These are phyloP conservation scores for Polydrusus cervinus DNA, from an alignment of 2,888 invertebrate genomes.

Conservation along the genomic window DNA sequence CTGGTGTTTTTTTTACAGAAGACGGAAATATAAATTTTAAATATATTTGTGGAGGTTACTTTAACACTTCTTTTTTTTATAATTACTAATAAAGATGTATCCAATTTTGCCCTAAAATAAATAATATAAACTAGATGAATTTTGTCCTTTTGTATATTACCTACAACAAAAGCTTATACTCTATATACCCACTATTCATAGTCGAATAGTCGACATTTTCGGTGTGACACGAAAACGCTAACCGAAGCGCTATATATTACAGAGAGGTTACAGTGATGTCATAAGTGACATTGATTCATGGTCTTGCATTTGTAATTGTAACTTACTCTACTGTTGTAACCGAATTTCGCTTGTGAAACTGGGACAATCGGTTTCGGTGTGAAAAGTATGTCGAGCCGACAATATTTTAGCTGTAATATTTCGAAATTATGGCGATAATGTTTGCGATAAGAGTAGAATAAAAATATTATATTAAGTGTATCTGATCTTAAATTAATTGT, in stretches of 20 bases:
- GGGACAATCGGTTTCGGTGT: slow-evolving; percentile 18
- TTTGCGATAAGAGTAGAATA: too few species aligned
- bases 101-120: too few species aligned
- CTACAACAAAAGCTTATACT: slow-evolving; percentile 8
- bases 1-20: too few species aligned
- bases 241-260: slow-evolving; percentile 27
- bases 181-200: slow-evolving; percentile 27
- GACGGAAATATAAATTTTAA: too few species aligned
- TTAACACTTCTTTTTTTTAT: too few species aligned
- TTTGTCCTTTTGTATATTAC: too few species aligned
- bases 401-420: neutral
- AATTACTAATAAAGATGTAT: too few species aligned
- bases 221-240: slow-evolving; percentile 17
- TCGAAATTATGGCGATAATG: too few species aligned
- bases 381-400: neutral
- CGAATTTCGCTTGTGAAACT: neutral
- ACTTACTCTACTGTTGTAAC: slow-evolving; percentile 14
- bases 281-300: slow-evolving; percentile 25
- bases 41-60: too few species aligned
- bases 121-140: too few species aligned
- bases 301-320: slow-evolving; percentile 25
- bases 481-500: too few species aligned
- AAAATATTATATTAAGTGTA: too few species aligned
- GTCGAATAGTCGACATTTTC: slow-evolving; percentile 20
- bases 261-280: slow-evolving; percentile 22